Conservation (phyloP, 2,113 vertebrate species). For the Propithecus coquereli region DNA sequence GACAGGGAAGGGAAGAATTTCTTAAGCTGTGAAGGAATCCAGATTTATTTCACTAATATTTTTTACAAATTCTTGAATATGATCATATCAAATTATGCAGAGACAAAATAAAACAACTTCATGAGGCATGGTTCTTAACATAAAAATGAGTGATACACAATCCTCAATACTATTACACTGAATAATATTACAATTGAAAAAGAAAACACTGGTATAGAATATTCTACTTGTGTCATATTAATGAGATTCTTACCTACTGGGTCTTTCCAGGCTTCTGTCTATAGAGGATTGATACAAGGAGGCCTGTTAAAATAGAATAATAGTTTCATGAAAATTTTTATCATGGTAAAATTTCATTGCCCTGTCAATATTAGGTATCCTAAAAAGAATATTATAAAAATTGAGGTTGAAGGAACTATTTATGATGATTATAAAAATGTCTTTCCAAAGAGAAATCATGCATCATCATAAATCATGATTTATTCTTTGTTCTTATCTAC, state of each 20-base stretch:
- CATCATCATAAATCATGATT: no score
- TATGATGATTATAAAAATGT: not conserved
- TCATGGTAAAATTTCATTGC: not conserved
- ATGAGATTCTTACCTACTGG: slow-evolving; percentile 88
- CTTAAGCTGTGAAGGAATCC: not conserved
- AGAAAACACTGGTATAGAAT: not conserved
- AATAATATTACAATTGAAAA: not conserved
- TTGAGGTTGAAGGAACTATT: not conserved
- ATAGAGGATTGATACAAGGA: slow-evolving; percentile 89
- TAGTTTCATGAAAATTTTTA: not conserved
- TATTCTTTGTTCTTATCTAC: not conserved
- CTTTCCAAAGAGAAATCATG: not conserved
- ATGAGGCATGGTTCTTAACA: not conserved
- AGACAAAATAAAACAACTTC: not conserved
- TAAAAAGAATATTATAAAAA: slow-evolving; percentile 34
- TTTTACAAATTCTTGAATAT: not conserved
- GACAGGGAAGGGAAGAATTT: not conserved
- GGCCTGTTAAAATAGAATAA: slow-evolving; percentile 87
- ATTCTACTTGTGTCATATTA: not conserved
- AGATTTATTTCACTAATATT: not conserved
- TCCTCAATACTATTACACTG: not conserved
- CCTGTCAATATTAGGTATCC: not conserved
- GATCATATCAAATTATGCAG: not conserved
- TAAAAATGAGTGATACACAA: not conserved
- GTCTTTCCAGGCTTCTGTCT: slow-evolving; percentile 90